These are phyloP conservation scores for Helicoverpa assulta DNA, from an alignment of 2,888 invertebrate species.

Conservation along the genomic window DNA sequence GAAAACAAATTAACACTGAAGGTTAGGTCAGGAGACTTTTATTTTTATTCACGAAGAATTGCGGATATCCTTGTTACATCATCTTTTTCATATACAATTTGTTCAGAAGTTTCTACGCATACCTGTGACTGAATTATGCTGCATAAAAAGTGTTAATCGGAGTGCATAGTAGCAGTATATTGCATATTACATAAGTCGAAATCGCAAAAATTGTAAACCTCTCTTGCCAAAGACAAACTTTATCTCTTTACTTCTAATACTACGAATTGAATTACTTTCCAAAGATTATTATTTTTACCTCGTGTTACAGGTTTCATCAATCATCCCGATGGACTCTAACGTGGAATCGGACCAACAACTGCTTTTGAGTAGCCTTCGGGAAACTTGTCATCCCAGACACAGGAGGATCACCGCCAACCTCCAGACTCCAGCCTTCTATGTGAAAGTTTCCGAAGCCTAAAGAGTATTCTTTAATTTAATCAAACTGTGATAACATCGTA, in stretches of 20 bases:
- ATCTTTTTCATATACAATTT: conserved; percentile 15
- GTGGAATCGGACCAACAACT: too few species aligned
- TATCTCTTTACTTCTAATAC: too few species aligned
- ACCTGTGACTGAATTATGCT: background rate
- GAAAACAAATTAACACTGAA: conserved; percentile 39
- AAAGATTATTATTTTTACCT: too few species aligned
- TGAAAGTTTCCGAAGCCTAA: too few species aligned
- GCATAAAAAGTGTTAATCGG: background rate
- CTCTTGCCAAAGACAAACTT: too few species aligned
- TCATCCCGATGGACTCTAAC: too few species aligned
- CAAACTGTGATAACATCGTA: conserved; percentile 23
- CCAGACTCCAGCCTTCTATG: background rate
- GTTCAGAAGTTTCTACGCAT: background rate
- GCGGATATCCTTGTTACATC: conserved; percentile 53
- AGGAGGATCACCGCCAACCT: too few species aligned
- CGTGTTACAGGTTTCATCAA: too few species aligned
- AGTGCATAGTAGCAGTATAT: background rate
- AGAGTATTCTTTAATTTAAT: conserved; percentile 7
- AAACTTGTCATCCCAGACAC: too few species aligned
- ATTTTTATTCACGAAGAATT: conserved; percentile 34
- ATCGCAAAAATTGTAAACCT: background rate
- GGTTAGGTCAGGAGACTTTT: conserved; percentile 32
- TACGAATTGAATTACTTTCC: too few species aligned
- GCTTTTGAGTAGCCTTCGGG: too few species aligned
- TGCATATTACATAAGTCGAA: background rate